Conservation (phyloP, 2,888 invertebrate species). For the Caenorhabditis zanzibari region DNA sequence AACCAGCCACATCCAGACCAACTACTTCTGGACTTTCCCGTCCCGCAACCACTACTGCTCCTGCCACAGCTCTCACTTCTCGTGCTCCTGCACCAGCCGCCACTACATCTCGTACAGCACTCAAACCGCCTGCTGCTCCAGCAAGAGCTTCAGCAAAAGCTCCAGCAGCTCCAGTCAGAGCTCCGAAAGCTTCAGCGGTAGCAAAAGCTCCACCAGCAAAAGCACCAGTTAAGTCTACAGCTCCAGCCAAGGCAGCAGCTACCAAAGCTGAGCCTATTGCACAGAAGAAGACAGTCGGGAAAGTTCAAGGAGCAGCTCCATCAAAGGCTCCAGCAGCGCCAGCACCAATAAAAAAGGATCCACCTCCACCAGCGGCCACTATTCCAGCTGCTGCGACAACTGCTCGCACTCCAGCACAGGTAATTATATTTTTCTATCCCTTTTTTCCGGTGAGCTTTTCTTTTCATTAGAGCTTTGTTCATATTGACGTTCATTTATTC, state of each 20-base stretch:
- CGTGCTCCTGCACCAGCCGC: slow-evolving; percentile 20
- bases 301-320: slow-evolving; percentile 51
- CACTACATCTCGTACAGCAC: background rate
- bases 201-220: background rate
- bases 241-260: background rate
- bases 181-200: background rate
- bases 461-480: slow-evolving; percentile 4
- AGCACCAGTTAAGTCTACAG: slow-evolving; percentile 8
- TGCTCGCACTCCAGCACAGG: slow-evolving; percentile 9
- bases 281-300: slow-evolving; percentile 55
- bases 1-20: background rate
- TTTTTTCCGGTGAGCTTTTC: background rate
- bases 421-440: background rate
- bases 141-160: background rate
- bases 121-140: slow-evolving; percentile 17
- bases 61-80: slow-evolving; percentile 12
- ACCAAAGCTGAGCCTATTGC: slow-evolving; percentile 27
- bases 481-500: background rate
- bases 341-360: slow-evolving; percentile 14
- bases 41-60: background rate
- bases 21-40: slow-evolving; percentile 23
- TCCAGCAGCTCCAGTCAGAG: slow-evolving; percentile 4
- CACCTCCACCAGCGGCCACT: slow-evolving; percentile 18
- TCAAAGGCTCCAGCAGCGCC: slow-evolving; percentile 28
- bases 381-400: background rate